phyloP scores from a whole-genome alignment of 2,113 vertebrate species.

The Pteropus alecto region DNA sequence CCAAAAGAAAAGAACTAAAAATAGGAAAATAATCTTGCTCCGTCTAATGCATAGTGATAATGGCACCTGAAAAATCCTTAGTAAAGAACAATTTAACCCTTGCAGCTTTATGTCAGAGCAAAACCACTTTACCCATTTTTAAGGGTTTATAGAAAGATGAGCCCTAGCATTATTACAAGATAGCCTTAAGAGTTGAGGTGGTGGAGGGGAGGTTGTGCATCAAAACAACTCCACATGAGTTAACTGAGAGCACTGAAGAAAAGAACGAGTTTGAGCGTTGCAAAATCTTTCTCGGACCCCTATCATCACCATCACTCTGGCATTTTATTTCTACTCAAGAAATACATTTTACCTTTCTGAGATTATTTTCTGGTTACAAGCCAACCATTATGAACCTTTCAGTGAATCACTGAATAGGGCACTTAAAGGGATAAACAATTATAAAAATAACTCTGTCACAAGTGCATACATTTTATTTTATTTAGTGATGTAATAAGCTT shows the following conservation, averaged over 20 bases:
- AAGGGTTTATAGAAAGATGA: neutral
- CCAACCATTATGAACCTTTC: slow-evolving; percentile 66
- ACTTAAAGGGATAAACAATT: slow-evolving; percentile 81
- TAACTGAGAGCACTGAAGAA: neutral
- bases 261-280: slow-evolving; percentile 25
- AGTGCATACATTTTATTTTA: slow-evolving; percentile 81
- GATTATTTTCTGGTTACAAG: slow-evolving; percentile 70
- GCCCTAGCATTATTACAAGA: neutral
- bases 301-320: slow-evolving; percentile 60
- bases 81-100: slow-evolving; percentile 32
- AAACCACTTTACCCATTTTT: neutral
- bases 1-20: slow-evolving; percentile 60
- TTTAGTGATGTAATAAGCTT: slow-evolving; percentile 82
- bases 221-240: neutral
- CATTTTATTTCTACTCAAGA: slow-evolving; percentile 61
- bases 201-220: neutral
- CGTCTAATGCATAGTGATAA: neutral
- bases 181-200: neutral
- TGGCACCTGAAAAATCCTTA: slow-evolving; percentile 7
- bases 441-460: slow-evolving; percentile 77
- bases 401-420: slow-evolving; percentile 71
- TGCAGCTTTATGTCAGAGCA: neutral
- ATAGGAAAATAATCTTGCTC: slow-evolving; percentile 39
- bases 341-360: slow-evolving; percentile 70
- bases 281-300: slow-evolving; percentile 58